phyloP scores from a whole-genome alignment of 2,797 vertebrate genomes.

The Chlorospingus flavigularis region DNA sequence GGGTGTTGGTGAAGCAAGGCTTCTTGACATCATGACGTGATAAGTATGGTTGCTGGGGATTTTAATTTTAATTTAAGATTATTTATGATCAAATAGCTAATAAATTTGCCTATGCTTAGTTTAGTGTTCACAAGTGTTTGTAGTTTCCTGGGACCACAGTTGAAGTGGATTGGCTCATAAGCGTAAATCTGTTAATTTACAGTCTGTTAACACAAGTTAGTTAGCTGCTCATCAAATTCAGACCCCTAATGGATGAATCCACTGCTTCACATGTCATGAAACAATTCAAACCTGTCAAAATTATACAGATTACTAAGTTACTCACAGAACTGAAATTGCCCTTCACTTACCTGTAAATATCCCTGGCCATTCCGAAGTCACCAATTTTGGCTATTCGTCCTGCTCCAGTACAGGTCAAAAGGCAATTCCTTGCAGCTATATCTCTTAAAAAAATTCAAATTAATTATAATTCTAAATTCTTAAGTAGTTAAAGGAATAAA shows the following conservation, averaged over 20 bases:
- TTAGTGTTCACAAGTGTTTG: background rate
- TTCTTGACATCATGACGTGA: background rate
- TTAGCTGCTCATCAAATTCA: background rate
- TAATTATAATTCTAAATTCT: background rate
- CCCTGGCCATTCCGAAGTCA: constrained; percentile 93
- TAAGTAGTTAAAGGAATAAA: background rate
- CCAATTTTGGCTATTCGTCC: constrained; percentile 90
- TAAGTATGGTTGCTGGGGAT: fast-evolving
- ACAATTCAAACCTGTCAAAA: background rate
- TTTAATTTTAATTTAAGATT: background rate
- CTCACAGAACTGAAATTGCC: background rate
- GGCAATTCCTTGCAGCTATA: constrained; percentile 91
- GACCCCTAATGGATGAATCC: background rate
- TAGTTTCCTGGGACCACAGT: background rate
- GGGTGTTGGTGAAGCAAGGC: background rate
- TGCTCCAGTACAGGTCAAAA: constrained; percentile 85
- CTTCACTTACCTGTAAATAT: constrained; percentile 85
- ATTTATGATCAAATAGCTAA: background rate
- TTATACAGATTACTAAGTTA: background rate
- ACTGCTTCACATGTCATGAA: background rate
- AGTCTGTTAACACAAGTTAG: background rate
- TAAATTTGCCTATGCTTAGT: background rate
- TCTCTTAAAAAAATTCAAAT: constrained; percentile 74
- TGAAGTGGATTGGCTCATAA: background rate
- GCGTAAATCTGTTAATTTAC: background rate